A percentile compares a stretch with the other conserved stretches of the same genome.
These are phyloP conservation scores for Caenorhabditis doughertyi DNA, from an alignment of 2,888 invertebrate genomes.

Conservation along the genomic window DNA sequence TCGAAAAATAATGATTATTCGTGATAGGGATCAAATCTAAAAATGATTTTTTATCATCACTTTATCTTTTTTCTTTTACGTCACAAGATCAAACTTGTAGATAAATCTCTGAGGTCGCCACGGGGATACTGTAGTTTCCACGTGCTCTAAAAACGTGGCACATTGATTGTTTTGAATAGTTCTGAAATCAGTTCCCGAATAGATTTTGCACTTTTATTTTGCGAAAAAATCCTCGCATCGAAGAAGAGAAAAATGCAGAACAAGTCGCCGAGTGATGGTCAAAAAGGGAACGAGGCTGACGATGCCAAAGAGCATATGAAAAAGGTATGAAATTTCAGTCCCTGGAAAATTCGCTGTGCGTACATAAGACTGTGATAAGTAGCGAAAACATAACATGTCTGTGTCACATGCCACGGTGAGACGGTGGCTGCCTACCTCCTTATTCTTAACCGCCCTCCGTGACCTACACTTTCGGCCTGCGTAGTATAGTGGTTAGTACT, in stretches of 20 bases:
- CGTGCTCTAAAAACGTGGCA: background rate
- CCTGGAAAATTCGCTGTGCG: background rate
- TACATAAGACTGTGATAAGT: background rate
- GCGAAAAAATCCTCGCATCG: constrained; percentile 49
- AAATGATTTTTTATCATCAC: background rate
- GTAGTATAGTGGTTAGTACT: constrained; percentile 82
- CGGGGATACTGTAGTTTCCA: background rate
- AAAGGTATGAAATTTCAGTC: constrained; percentile 22
- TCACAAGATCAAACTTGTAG: too few relatives aligned
- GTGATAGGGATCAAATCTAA: too few relatives aligned
- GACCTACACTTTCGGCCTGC: constrained; percentile 48
- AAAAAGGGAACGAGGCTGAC: constrained; percentile 18
- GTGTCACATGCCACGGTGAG: too few relatives aligned
- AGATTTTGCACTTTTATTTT: constrained; percentile 6
- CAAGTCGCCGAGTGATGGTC: constrained; percentile 35
- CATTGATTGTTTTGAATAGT: background rate
- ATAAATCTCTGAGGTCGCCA: background rate
- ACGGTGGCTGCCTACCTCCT: background rate
- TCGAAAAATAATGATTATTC: background rate
- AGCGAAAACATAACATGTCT: background rate
- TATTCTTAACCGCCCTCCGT: background rate
- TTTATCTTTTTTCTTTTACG: too few relatives aligned
- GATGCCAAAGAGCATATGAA: constrained; percentile 38
- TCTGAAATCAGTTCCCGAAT: background rate
- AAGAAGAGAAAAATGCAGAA: constrained; percentile 29